Evolutionary conservation across 2,888 invertebrate genomes (phyloP), one percentile per base, ranked within the genome.

Genomic region (Pherbina coryleti): DNA sequence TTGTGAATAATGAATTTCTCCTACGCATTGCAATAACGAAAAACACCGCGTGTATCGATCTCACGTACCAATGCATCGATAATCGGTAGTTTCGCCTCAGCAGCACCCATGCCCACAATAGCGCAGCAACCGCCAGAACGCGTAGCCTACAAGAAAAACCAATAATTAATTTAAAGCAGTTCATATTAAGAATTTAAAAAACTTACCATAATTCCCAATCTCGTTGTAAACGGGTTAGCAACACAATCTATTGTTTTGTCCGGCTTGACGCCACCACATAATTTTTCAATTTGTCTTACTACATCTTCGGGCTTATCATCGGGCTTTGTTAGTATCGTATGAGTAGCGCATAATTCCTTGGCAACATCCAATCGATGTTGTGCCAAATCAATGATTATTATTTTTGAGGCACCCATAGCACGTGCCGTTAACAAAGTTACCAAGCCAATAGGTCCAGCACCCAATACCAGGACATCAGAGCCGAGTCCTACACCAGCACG

Each of bases 41-140:
- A 98, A 78, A 97, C 94, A 80, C 98, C 98, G 79, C 95, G 92
- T 82, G 98, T 95, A 90, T 98, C 98, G 11, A 99, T 94, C 91
- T 98, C 98, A 75, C 96, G 90, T 0, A 93, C 91, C 34, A 96
- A 91, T 3, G 97, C 95, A 85, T 94, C 93, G 0, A 96, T 93
- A 60, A 98, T 91, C 1, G 98, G 98, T 79, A 98, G 86, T 80
- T 93, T 94, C 75, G 95, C 92, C 89, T 96, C 95, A 0, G 93
- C 87, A 76, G 93, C 92, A 7, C 98, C 97, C 92, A 96, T 93
- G 11, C 98, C 99, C 31, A 98, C 96, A 81, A 98, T 90, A 70
- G 97, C 95, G 5, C 94, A 93, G 74, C 92, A 92, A 57, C 99
- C 98, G 17, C 97, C 98, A 0, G 96, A 92, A 89, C 93, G 94